Base-by-base conservation (phyloP, 2,797 vertebrate genomes). In the Gila robusta region DNA sequence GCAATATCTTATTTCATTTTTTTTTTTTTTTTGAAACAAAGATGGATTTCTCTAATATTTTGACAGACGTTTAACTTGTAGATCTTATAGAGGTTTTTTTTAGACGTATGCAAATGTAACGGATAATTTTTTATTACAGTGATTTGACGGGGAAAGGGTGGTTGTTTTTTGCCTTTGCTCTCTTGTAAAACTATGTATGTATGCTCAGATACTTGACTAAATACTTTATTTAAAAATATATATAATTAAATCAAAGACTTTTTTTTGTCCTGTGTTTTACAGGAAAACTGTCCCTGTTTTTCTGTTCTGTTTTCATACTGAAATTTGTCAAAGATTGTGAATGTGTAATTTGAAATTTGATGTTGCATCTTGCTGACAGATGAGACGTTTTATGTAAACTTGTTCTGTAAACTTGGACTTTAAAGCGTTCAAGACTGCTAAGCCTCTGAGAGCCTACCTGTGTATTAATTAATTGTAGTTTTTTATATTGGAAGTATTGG, bases 201-300 rank as follows among this genome's bases (percentile, higher is more conserved):
- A 95, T 95, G 93, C 94, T 95, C 94, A 94, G 94, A 94, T 95
- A 96, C 96, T 96, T 96, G 95, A 96, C 97, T 97, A 97, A 96
- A 97, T 96, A 95, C 97, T 97, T 99, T 98, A 98, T 99, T 99
- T 99, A 98, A 98, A 98, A 85, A 89, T 81, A 88, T 89, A 88
- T 94, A 94, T 94, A 93, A 94, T 93, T 93, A 91, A 94, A 91
- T 93, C 93, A 96, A 96, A 93, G 94, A 94, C 92, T 79, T 87
- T 91, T 32, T 88, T 88, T 87, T 82, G 86, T 83, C 92, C 72
- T 70, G 73, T 41, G 94, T 95, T 96, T 96, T 95, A 95, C 95
- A 97, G 96, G 97, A 97, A 96, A 93, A 92, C 88, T 95, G 94
- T 96, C 94, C 92, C 94, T 94, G 91, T 95, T 92, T 95, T 96